These are phyloP conservation scores for Hylaeus anthracinus DNA, from an alignment of 1,140 invertebrate genomes.

Conservation along the genomic window DNA sequence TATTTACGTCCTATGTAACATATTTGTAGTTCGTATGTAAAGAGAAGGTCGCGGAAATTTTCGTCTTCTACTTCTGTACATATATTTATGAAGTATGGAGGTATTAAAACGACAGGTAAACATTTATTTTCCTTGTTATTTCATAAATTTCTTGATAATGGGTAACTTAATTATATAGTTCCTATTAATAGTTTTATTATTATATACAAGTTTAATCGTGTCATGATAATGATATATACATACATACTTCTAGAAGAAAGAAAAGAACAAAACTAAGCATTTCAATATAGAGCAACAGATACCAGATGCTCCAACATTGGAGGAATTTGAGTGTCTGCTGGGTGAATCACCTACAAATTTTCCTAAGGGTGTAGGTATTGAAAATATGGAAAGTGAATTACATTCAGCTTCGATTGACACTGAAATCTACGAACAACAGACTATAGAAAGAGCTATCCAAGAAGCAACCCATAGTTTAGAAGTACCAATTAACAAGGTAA, in stretches of 20 bases:
- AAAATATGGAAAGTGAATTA: conserved; percentile 80
- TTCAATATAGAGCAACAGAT: conserved; percentile 70
- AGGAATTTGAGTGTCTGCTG: conserved; percentile 78
- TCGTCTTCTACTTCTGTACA: neutral
- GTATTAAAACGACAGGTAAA: conserved; percentile 33
- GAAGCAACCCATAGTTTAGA: conserved; percentile 10
- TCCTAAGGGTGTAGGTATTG: conserved; percentile 76
- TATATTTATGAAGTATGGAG: conserved; percentile 26
- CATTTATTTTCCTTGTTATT: neutral
- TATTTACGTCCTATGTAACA: neutral
- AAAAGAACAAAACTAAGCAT: conserved; percentile 69
- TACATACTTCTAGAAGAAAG: conserved; percentile 68
- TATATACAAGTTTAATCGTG: neutral
- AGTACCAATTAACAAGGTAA: conserved; percentile 20
- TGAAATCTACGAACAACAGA: conserved; percentile 72
- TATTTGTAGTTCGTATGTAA: neutral
- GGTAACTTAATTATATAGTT: neutral
- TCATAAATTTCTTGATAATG: no score
- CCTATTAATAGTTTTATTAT: neutral
- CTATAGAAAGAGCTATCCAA: conserved; percentile 44
- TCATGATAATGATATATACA: neutral
- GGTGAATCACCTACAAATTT: conserved; percentile 78
- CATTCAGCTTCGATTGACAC: conserved; percentile 79
- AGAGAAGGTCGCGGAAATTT: neutral
- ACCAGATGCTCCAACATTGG: conserved; percentile 77